phyloP scores from a whole-genome alignment of 2,888 invertebrate genomes.

The Melolontha melolontha region DNA sequence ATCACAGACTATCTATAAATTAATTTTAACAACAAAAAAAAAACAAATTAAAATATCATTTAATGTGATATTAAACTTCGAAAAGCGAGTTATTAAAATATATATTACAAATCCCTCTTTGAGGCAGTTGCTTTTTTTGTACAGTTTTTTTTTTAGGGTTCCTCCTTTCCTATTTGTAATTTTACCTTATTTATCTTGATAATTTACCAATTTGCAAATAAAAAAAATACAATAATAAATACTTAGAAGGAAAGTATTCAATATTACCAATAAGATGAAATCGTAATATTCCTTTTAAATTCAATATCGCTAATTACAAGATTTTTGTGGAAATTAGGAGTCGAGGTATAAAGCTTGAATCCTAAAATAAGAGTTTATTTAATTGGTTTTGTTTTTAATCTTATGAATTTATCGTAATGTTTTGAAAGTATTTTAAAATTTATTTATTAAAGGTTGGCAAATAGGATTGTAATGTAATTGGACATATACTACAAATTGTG shows the following conservation, averaged over 20 bases:
- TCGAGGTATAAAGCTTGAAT: no score
- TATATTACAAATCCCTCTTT: slow-evolving; percentile 50
- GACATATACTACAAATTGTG: no score
- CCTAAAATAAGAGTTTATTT: no score
- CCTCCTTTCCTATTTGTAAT: slow-evolving; percentile 17
- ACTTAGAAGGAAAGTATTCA: neutral
- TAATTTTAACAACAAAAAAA: slow-evolving; percentile 55
- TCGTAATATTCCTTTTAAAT: no score
- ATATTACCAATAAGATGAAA: no score
- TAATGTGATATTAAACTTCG: slow-evolving; percentile 43
- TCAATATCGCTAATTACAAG: no score
- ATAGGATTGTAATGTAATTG: no score
- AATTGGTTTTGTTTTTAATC: no score
- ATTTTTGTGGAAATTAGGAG: no score
- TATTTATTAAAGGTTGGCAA: no score
- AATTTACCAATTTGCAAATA: slow-evolving; percentile 21
- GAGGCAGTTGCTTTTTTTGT: slow-evolving; percentile 50
- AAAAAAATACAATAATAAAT: slow-evolving; percentile 30
- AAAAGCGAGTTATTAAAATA: slow-evolving; percentile 57
- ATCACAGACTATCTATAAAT: slow-evolving; percentile 63
- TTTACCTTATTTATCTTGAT: slow-evolving; percentile 12
- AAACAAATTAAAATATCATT: slow-evolving; percentile 4
- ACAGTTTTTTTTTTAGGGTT: slow-evolving; percentile 43
- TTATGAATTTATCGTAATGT: no score
- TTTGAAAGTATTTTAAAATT: no score